A percentile compares a stretch with the other conserved stretches of the same genome.
These are phyloP conservation scores for Neoitamus cyanurus DNA, from an alignment of 2,888 invertebrate species.

Conservation along the genomic window DNA sequence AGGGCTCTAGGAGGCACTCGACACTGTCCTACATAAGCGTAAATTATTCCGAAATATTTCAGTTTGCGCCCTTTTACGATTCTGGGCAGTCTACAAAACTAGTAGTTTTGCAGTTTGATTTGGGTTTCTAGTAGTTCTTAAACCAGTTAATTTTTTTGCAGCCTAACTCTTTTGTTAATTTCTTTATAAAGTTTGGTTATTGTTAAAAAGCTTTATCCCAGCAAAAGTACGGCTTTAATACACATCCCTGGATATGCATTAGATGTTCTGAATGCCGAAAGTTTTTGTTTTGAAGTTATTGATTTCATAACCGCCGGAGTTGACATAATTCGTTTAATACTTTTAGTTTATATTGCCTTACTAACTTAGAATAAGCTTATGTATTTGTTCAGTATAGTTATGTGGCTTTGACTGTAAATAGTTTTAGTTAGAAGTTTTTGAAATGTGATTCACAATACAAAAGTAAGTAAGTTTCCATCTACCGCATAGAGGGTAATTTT, in stretches of 20 bases:
- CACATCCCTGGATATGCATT: neutral
- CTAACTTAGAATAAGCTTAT: neutral
- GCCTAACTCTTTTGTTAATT: neutral
- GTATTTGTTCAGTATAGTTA: neutral
- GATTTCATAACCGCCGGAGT: neutral
- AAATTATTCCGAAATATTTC: slow-evolving; percentile 56
- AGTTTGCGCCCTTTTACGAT: slow-evolving; percentile 31
- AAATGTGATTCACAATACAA: neutral
- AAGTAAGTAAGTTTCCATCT: neutral
- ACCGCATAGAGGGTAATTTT: neutral
- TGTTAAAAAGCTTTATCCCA: neutral
- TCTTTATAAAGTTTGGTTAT: neutral
- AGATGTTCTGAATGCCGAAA: neutral
- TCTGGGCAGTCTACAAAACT: neutral
- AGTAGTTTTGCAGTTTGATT: neutral
- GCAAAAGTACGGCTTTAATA: neutral
- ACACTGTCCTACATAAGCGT: slow-evolving; percentile 66
- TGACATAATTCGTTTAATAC: neutral
- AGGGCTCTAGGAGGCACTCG: slow-evolving; percentile 62
- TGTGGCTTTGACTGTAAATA: neutral
- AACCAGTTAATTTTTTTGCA: neutral
- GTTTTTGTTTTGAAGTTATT: neutral
- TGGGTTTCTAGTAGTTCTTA: neutral
- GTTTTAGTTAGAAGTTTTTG: neutral
- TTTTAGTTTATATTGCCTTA: neutral